A percentile compares a stretch with the other conserved stretches of the same genome.
Evolutionary conservation across 2,113 vertebrate genomes (phyloP).

Genomic region (Paramormyrops kingsleyae): DNA sequence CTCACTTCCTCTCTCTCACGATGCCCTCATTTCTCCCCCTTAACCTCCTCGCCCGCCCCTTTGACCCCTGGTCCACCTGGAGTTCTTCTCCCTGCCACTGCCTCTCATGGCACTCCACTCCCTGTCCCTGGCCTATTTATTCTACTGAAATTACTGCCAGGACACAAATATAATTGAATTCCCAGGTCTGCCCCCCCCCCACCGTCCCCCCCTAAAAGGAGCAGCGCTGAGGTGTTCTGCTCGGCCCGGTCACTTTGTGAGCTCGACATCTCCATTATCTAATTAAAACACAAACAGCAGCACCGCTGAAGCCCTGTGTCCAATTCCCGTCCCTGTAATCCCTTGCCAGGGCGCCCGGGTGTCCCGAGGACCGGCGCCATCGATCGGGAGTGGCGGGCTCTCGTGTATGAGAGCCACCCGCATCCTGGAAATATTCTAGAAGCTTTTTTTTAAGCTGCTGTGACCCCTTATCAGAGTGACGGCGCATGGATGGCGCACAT

Average conservation of each 20-base stretch:
- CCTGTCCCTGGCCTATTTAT: constrained; percentile 46
- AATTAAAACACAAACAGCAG: constrained; percentile 34
- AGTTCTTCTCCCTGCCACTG: constrained; percentile 7
- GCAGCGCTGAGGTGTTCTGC: constrained; percentile 44
- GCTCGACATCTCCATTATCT: constrained; percentile 40
- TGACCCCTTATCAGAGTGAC: not conserved
- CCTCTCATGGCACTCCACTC: constrained; percentile 15
- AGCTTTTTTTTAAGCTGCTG: not conserved
- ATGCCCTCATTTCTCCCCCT: constrained; percentile 1
- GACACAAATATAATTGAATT: constrained; percentile 63
- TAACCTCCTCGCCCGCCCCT: not conserved
- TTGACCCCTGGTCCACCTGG: constrained; percentile 3
- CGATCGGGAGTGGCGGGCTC: constrained; percentile 41
- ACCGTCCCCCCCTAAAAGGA: constrained; percentile 31
- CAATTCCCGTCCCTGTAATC: constrained; percentile 52
- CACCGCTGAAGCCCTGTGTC: constrained; percentile 38
- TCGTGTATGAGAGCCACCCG: not conserved
- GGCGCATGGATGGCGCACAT: not conserved
- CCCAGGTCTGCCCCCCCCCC: constrained; percentile 32
- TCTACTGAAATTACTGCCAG: constrained; percentile 55
- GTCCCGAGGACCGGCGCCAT: constrained; percentile 46
- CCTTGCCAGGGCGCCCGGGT: constrained; percentile 38
- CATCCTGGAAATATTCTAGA: not conserved
- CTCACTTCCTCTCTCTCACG: constrained; percentile 12
- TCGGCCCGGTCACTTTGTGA: constrained; percentile 38